A percentile compares a stretch with the other conserved stretches of the same genome.
phyloP scores from a whole-genome alignment of 37 sponge, comb jelly and placozoan genomes.

The Crambe crambe region DNA sequence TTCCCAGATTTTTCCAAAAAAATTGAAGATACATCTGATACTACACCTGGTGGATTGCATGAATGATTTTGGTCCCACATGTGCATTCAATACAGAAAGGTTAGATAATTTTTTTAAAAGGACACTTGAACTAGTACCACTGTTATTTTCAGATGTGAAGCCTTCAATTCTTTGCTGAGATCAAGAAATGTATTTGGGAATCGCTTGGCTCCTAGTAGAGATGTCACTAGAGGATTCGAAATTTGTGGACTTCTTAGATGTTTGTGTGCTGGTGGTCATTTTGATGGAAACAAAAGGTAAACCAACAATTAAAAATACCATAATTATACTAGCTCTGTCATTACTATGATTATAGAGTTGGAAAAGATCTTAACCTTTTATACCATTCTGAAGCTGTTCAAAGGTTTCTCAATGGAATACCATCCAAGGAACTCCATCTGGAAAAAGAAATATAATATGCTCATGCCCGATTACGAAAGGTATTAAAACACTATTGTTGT shows the following conservation, averaged over 20 bases:
- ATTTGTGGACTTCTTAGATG: not conserved
- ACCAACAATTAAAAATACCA: too few relatives aligned
- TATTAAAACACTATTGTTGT: not conserved
- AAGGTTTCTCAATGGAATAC: not conserved
- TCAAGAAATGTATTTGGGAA: not conserved
- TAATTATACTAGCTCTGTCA: not conserved
- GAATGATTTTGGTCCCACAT: constrained; percentile 44
- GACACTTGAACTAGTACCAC: too few relatives aligned
- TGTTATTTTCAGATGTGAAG: not conserved
- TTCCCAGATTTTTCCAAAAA: constrained; percentile 13
- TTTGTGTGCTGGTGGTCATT: not conserved
- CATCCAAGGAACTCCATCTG: not conserved
- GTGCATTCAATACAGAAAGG: constrained; percentile 57
- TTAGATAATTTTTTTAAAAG: not conserved
- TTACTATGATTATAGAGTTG: not conserved
- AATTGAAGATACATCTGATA: constrained; percentile 31
- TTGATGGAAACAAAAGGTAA: not conserved
- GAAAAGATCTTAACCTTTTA: not conserved
- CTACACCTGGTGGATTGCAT: constrained; percentile 47
- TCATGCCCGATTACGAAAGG: not conserved
- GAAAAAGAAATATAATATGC: not conserved
- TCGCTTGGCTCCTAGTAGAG: not conserved
- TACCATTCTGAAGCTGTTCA: not conserved
- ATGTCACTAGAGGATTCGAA: not conserved
- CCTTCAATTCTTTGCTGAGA: not conserved